Evolutionary conservation across 2,888 invertebrate species (phyloP), one percentile per base, ranked within the genome.

Genomic region (Erebia ligea): DNA sequence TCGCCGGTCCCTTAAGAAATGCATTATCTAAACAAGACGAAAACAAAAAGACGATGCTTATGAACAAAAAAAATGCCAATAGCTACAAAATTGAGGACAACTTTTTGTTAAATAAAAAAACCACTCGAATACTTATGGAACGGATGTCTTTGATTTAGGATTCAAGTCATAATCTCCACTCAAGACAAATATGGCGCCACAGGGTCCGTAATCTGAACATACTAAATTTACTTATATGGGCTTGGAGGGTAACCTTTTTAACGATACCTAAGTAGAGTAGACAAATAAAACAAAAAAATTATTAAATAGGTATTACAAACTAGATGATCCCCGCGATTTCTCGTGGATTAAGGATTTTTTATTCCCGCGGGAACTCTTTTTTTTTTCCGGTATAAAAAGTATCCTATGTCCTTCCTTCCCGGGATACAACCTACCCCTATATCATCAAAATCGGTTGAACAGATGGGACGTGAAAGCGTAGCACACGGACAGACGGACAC

Each of bases 71-170:
- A n/a, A 40, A 21, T 21, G 62, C 48, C 62, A 19, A 58, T 13
- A 13, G 42, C 10, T 45, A 13, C 45, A 48, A 48, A 34, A 17
- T 54, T 54, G 52, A 17, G 17, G 19, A 34, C 40, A 64, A 64
- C 52, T 54, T 54, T 64, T 64, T 64, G 52, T 64, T 52, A 1
- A 9, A 10, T 40, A 40, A 34, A 64, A 64, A 52, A 45, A 48
- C 11, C 42, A 45, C 42, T 50, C 50, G 25, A 63, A n/a, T 61
- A 61, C 45, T 62, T 62, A 64, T 13, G 52, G 64, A 64, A 52
- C 64, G 64, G 64, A 64, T 64, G 64, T 64, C 40, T 17, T 15
- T 4, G 34, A 54, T 40, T 64, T 54, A 54, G 17, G 17, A 64
- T 64, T 64, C 64, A 52, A 54, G 17, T 8, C 54, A 40, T 34